Percentiles rank a stretch among this genome's conserved stretches.
Evolutionary conservation across 2,113 vertebrate species (phyloP).

Genomic region (Mormyrus iriodes): DNA sequence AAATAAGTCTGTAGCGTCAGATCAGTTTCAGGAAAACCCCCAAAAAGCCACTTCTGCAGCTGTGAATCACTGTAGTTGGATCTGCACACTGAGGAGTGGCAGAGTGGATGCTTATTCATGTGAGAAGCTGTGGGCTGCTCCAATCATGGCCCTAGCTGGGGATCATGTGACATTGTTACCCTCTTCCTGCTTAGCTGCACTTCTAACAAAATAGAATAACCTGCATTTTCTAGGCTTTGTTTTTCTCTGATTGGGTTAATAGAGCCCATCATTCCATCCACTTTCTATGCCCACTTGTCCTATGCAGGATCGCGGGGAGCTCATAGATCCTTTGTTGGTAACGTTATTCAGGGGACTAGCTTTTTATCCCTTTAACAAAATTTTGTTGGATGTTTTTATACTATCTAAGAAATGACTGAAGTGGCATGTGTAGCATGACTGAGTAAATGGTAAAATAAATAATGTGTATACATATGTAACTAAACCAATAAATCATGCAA

Average conservation of each 20-base stretch:
- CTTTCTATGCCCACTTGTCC: background rate
- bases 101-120: background rate
- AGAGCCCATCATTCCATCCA: background rate
- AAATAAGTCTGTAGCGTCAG: background rate
- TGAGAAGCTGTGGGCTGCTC: background rate
- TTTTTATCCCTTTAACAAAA: background rate
- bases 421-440: background rate
- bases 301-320: no score
- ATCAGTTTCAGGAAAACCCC: background rate
- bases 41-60: background rate
- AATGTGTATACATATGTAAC: background rate
- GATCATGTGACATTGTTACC: background rate
- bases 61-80: background rate
- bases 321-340: background rate
- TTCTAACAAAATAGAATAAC: background rate
- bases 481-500: background rate
- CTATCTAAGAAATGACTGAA: background rate
- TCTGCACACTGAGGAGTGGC: background rate
- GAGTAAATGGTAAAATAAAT: background rate
- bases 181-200: background rate
- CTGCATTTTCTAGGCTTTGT: background rate
- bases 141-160: background rate
- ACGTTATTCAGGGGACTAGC: background rate
- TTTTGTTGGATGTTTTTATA: background rate
- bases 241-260: background rate